Evolutionary conservation across 2,888 invertebrate species (phyloP), one percentile per base, ranked within the genome.

Genomic region (Phaonia tiefii): DNA sequence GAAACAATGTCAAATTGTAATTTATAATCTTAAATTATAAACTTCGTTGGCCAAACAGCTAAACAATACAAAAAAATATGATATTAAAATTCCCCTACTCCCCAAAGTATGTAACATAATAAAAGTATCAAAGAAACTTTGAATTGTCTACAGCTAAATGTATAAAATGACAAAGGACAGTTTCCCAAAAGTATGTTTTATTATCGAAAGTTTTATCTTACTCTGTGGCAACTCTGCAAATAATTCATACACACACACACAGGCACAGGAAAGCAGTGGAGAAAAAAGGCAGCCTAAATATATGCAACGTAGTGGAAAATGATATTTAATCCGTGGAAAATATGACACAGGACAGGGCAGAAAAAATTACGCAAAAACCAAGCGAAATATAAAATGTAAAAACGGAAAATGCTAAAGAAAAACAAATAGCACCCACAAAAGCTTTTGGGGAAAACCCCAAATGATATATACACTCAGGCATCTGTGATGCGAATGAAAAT

Each of bases 281-380:
- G n/a, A n/a, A n/a, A n/a, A n/a, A n/a, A 69, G 60, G 66, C 66
- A 67, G 60, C 51, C 77, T 56, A 58, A 70, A 56, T 73, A 71
- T 66, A 74, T 77, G 70, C 70, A 73, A 56, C 79, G 56, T 67
- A 42, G 69, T 76, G 71, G 70, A 82, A 82, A 80, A 80, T 82
- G 70, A 51, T 85, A 86, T 86, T 86, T 87, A 88, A 88, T 88
- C 87, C 86, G 87, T 86, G 85, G 86, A 86, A 88, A 88, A 88
- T 88, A 86, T 88, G 88, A 88, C 88, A 88, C 88, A 63, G 26
- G 11, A 46, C 42, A 74, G 22, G 44, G 67, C 67, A 31, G 4
- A 65, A 31, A 15, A 25, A 5, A 31, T 31, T 31, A 31, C 4
- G 31, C 31, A 31, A 31, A 58, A 65, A 54, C 25, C 2, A 54